A percentile compares a stretch with the other conserved stretches of the same genome.
These are phyloP conservation scores for Diabrotica virgifera DNA, from an alignment of 1,140 invertebrate species.

Conservation along the genomic window DNA sequence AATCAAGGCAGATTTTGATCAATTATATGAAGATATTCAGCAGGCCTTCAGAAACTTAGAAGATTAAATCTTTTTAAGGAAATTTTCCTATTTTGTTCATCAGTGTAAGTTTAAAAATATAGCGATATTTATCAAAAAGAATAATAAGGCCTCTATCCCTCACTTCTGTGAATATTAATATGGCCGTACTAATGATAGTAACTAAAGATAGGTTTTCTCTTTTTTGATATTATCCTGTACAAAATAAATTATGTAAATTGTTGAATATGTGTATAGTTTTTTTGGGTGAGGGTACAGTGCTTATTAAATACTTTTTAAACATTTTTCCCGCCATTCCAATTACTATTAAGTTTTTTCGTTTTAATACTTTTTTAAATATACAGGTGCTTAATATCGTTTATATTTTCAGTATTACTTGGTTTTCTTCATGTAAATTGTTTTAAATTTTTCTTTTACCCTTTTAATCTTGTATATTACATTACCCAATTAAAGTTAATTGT, in stretches of 20 bases:
- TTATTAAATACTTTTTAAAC: conserved; percentile 32
- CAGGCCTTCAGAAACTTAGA: conserved; percentile 98
- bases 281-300: conserved; percentile 21
- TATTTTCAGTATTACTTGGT: conserved; percentile 39
- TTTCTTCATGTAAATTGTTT: conserved; percentile 23
- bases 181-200: conserved; percentile 8
- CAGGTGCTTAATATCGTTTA: conserved; percentile 27
- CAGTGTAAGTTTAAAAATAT: too few relatives aligned
- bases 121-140: too few relatives aligned
- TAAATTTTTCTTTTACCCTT: conserved; percentile 24
- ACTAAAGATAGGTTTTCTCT: conserved; percentile 6
- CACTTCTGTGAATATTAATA: conserved; percentile 5
- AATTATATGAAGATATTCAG: conserved; percentile 91
- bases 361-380: conserved; percentile 23
- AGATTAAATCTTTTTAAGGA: conserved; percentile 65
- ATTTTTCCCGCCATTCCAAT: conserved; percentile 38
- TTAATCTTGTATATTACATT: conserved; percentile 34
- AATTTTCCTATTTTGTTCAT: too few relatives aligned
- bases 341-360: conserved; percentile 32
- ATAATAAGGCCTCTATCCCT: conserved; percentile 9
- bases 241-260: conserved; percentile 30
- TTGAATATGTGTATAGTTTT: conserved; percentile 20
- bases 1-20: conserved; percentile 95
- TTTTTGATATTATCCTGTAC: conserved; percentile 32
- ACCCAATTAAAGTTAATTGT: conserved; percentile 27